phyloP scores from a whole-genome alignment of 2,888 invertebrate species.

The Drosophila lutescens region DNA sequence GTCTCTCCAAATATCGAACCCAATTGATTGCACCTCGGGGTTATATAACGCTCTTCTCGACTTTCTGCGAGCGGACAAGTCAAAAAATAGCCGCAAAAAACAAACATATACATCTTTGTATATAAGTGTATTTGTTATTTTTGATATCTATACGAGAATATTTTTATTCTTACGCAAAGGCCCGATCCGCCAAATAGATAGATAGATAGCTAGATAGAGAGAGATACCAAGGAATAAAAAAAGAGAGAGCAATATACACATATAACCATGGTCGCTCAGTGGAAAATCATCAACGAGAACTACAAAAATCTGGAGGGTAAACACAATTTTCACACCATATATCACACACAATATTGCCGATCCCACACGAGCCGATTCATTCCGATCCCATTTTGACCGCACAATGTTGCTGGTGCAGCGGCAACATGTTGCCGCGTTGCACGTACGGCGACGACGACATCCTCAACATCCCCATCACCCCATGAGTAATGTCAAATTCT shows the following conservation, averaged over 20 bases:
- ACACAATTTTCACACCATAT: slow-evolving; percentile 11
- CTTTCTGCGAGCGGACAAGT: slow-evolving; percentile 35
- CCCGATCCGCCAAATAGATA: slow-evolving; percentile 27
- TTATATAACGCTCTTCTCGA: slow-evolving; percentile 41
- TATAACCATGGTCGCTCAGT: slow-evolving; percentile 76
- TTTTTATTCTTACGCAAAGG: slow-evolving; percentile 46
- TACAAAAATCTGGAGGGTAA: slow-evolving; percentile 82
- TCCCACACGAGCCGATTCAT: not conserved
- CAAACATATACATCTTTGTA: slow-evolving; percentile 29
- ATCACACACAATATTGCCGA: not conserved
- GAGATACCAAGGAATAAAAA: slow-evolving; percentile 1
- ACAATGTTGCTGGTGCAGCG: slow-evolving; percentile 19
- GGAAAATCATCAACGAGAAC: slow-evolving; percentile 79
- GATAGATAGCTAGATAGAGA: slow-evolving; percentile 14
- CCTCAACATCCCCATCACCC: slow-evolving; percentile 28
- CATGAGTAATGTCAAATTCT: slow-evolving; percentile 61
- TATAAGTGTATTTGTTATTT: slow-evolving; percentile 45
- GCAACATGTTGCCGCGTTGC: slow-evolving; percentile 53
- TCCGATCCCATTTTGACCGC: not conserved
- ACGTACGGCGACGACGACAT: slow-evolving; percentile 2
- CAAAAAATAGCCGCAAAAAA: slow-evolving; percentile 47
- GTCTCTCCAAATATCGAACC: slow-evolving; percentile 15
- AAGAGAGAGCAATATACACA: slow-evolving; percentile 8
- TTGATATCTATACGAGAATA: slow-evolving; percentile 46
- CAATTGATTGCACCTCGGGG: slow-evolving; percentile 22